Evolutionary conservation across 2,888 invertebrate species (phyloP).

Genomic region (Acrobasis repandana): DNA sequence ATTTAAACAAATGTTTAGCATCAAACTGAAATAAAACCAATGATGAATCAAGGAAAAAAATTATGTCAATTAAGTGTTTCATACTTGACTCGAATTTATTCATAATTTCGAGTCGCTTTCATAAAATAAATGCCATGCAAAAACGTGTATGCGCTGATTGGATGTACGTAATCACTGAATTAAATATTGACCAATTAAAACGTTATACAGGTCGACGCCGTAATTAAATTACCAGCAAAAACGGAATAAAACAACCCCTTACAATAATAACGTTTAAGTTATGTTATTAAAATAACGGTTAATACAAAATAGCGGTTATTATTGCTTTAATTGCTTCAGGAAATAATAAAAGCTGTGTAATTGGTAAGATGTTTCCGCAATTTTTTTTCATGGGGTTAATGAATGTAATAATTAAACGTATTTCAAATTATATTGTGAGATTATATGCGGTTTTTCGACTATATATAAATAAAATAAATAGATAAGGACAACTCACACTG

Average conservation of each 20-base stretch:
- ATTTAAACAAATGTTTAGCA: no score
- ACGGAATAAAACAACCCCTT: conserved; percentile 21
- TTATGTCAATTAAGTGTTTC: no score
- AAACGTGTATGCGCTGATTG: not conserved
- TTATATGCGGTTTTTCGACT: no score
- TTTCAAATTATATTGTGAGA: no score
- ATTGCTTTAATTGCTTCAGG: not conserved
- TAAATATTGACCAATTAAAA: conserved; percentile 1
- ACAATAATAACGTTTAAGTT: not conserved
- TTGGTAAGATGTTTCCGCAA: not conserved
- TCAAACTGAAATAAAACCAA: no score
- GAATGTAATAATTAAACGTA: no score
- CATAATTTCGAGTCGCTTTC: not conserved
- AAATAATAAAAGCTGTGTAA: no score
- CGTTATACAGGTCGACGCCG: not conserved
- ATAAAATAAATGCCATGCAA: not conserved
- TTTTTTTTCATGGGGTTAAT: no score
- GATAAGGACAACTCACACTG: no score
- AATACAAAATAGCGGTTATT: not conserved
- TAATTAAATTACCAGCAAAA: conserved; percentile 4
- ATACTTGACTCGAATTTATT: no score
- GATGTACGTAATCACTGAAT: not conserved
- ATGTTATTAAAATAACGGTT: not conserved
- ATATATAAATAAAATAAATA: no score
- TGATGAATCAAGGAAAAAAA: no score